Conservation (phyloP, 2,113 vertebrate genomes). For the human (Homo sapiens) region GRCh38 chr4:89899001-89899500, state of each 20-base stretch:
- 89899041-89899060: not conserved
- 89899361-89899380: not conserved
- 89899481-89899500: not conserved
- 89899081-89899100: not conserved
- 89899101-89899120: not conserved
- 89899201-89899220: not conserved
- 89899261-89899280: not conserved
- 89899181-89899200: not conserved
- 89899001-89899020: not conserved
- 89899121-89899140: not conserved
- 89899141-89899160: not conserved
- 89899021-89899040: not conserved
- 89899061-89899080: not conserved
- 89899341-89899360: not conserved
- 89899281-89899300: conserved; percentile 18
- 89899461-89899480: not conserved
- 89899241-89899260: not conserved
- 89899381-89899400: not conserved
- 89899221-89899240: not conserved
- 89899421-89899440: not conserved
- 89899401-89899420: not conserved
- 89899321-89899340: not conserved
- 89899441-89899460: not conserved
- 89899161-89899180: not conserved
- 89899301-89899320: conserved; percentile 24